Base-by-base conservation (phyloP, 2,888 invertebrate species). In the Tipula confusa region DNA sequence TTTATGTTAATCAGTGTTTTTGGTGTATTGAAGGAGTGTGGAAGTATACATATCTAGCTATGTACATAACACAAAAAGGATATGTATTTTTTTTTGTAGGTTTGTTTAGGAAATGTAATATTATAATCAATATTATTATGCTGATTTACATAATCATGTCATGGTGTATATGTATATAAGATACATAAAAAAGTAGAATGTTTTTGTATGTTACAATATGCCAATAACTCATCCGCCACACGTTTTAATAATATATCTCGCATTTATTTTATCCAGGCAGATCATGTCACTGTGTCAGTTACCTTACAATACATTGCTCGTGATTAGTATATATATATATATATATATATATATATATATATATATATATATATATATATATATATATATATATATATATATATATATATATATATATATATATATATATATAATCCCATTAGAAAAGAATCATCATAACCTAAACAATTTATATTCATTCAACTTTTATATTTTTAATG, bases 1-100 rank as follows among this genome's bases (percentile, higher is more conserved):
- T 64, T 64, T 64, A 64, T 64, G 64, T 64, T 64, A 64, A 64
- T 64, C 64, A 64, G 64, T 64, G 64, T 64, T 64, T 64, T 64
- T n/a, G n/a, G 64, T 64, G 64, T 64, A 9, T 11, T 64, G 64
- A 64, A 64, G 24, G 24, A 64, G 64, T 64, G 64, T 24, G 64
- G 9, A 64, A 64, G 24, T 64, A n/a, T 43, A 43, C 6, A n/a
- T n/a, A 36, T 36, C 5, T 31, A 31, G 31, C 3, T 31, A 7
- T 31, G 13, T 38, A 38, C 38, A 38, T 43, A 64, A 64, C 64
- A 24, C 64, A 64, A 64, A 64, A 64, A 64, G 64, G 64, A 64
- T 64, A 64, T 64, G 64, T 64, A 24, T 38, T 64, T 43, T 64
- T 64, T 64, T n/a, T n/a, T n/a, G n/a, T n/a, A n/a, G n/a, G n/a